phyloP scores from a whole-genome alignment of 2,113 vertebrate species.

The Myotis lucifugus region DNA sequence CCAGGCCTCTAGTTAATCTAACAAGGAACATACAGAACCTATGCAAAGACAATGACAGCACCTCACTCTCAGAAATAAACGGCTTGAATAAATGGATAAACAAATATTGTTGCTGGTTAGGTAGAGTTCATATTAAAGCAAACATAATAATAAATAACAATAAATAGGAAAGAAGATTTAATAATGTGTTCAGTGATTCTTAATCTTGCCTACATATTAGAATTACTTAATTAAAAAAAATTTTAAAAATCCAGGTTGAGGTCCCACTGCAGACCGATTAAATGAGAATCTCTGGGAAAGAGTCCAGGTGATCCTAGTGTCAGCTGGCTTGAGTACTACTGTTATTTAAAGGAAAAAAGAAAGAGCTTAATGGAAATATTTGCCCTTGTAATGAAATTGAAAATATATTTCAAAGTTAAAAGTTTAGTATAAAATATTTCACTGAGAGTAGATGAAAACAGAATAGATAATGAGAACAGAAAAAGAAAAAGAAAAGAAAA shows the following conservation, averaged over 20 bases:
- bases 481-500: not conserved
- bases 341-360: not conserved
- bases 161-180: not conserved
- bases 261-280: not conserved
- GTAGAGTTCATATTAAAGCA: not conserved
- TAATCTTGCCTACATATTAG: not conserved
- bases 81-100: not conserved
- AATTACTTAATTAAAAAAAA: not conserved
- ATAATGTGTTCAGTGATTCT: not conserved
- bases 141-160: not conserved
- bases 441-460: not conserved
- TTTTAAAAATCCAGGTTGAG: not conserved
- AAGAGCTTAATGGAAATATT: not conserved
- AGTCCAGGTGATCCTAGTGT: not conserved
- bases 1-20: not conserved
- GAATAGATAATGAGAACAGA: not conserved
- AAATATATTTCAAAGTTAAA: slow-evolving; percentile 4
- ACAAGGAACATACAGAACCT: not conserved
- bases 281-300: not conserved
- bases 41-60: not conserved
- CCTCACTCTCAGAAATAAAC: not conserved
- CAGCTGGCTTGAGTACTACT: not conserved
- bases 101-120: not conserved
- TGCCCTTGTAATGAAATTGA: not conserved
- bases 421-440: not conserved